A percentile compares a stretch with the other conserved stretches of the same genome.
Evolutionary conservation across 2,888 invertebrate species (phyloP).

Genomic region (Cataglyphis cursor): DNA sequence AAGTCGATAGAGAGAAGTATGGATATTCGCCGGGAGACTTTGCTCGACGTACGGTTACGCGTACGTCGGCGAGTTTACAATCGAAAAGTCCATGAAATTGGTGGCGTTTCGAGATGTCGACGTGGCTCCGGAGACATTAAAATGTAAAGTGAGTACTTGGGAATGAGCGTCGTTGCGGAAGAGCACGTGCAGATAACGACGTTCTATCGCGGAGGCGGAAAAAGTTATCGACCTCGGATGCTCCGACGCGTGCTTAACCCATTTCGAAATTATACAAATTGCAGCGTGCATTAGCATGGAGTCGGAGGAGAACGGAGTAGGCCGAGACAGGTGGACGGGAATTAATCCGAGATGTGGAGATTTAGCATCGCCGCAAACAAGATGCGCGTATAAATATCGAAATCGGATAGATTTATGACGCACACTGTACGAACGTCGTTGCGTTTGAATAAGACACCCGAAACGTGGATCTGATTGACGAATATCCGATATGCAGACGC

Average conservation of each 20-base stretch:
- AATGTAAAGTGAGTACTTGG: slow-evolving; percentile 70
- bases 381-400: slow-evolving; percentile 41
- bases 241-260: slow-evolving; percentile 73
- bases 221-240: slow-evolving; percentile 72
- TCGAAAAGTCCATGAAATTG: slow-evolving; percentile 63
- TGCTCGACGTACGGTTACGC: not conserved
- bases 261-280: slow-evolving; percentile 84
- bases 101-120: slow-evolving; percentile 52
- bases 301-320: slow-evolving; percentile 7
- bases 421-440: not conserved
- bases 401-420: slow-evolving; percentile 7
- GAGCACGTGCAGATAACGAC: slow-evolving; percentile 74
- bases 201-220: slow-evolving; percentile 66
- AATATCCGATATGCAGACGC: not conserved
- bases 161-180: slow-evolving; percentile 61
- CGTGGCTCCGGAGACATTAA: slow-evolving; percentile 63
- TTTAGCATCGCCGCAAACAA: slow-evolving; percentile 28
- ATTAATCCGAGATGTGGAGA: slow-evolving; percentile 27
- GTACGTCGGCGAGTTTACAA: slow-evolving; percentile 15
- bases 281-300: slow-evolving; percentile 80
- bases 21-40: not conserved
- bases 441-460: not conserved
- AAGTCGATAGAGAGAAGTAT: not conserved
- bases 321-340: slow-evolving; percentile 33
- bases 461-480: not conserved